These are phyloP conservation scores for Galeruca laticollis DNA, from an alignment of 2,888 invertebrate species.

Conservation along the genomic window DNA sequence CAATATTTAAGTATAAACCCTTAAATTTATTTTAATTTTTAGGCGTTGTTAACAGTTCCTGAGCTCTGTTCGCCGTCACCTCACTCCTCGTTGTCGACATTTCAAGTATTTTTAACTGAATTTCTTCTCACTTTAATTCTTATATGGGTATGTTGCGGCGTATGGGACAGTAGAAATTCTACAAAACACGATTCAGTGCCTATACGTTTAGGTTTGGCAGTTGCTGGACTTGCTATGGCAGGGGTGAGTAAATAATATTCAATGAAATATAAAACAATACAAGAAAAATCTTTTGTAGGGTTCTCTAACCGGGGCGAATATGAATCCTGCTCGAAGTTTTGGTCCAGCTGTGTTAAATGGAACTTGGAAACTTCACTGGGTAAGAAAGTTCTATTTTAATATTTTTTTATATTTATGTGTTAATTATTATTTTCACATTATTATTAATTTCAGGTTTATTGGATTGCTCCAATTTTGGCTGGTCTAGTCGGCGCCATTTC, in stretches of 20 bases:
- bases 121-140: conserved; percentile 74
- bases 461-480: conserved; percentile 59
- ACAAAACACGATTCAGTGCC: conserved; percentile 74
- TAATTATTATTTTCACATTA: background rate
- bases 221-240: conserved; percentile 73
- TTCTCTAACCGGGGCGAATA: conserved; percentile 74
- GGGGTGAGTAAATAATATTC: conserved; percentile 66
- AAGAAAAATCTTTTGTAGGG: conserved; percentile 19
- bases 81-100: conserved; percentile 65
- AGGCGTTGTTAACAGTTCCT: background rate
- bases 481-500: conserved; percentile 56
- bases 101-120: conserved; percentile 74
- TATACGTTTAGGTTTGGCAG: conserved; percentile 73
- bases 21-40: conserved; percentile 4
- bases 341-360: conserved; percentile 78
- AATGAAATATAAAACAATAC: background rate
- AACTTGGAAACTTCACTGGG: conserved; percentile 76
- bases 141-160: conserved; percentile 75
- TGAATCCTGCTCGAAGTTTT: conserved; percentile 76
- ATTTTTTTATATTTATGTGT: background rate
- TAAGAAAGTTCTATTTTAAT: conserved; percentile 58
- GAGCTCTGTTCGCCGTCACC: conserved; percentile 73
- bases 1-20: no score
- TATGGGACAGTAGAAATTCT: conserved; percentile 79
- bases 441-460: conserved; percentile 47